Conservation (phyloP, 2,797 vertebrate genomes). For the Melanotaenia boesemani region DNA sequence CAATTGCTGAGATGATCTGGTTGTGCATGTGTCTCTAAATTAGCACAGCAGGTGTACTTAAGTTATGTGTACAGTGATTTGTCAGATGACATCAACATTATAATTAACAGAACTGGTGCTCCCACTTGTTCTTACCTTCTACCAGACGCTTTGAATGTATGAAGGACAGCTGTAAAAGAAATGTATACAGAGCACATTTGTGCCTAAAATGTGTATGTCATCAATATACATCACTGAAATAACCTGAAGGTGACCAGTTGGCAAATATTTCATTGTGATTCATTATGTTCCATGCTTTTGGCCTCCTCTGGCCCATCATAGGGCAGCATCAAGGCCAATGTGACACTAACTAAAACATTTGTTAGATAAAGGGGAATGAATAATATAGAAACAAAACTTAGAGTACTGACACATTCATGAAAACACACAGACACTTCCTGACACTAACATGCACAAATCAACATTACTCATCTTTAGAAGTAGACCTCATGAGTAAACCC, state of each 20-base stretch:
- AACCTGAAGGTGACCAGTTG: constrained; percentile 41
- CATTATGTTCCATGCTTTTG: constrained; percentile 35
- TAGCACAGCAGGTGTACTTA: background rate
- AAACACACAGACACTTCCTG: background rate
- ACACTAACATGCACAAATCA: constrained; percentile 10
- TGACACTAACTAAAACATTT: constrained; percentile 58
- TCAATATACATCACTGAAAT: constrained; percentile 28
- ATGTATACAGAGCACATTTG: background rate
- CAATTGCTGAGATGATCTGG: background rate
- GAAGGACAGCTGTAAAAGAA: background rate
- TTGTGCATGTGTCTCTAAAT: background rate
- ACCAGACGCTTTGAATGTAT: background rate
- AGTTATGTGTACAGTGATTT: background rate
- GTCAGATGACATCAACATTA: background rate
- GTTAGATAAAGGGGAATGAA: constrained; percentile 54
- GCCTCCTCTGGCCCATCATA: constrained; percentile 30
- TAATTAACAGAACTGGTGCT: background rate
- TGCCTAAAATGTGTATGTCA: constrained; percentile 27
- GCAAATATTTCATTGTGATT: constrained; percentile 55
- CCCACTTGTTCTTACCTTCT: background rate
- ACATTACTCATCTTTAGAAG: constrained; percentile 9
- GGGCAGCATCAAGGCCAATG: constrained; percentile 30
- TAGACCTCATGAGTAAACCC: constrained; percentile 7
- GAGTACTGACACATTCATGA: constrained; percentile 13
- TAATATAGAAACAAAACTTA: constrained; percentile 51